phyloP scores from a whole-genome alignment of 2,113 vertebrate genomes.

The Podarcis cretensis region DNA sequence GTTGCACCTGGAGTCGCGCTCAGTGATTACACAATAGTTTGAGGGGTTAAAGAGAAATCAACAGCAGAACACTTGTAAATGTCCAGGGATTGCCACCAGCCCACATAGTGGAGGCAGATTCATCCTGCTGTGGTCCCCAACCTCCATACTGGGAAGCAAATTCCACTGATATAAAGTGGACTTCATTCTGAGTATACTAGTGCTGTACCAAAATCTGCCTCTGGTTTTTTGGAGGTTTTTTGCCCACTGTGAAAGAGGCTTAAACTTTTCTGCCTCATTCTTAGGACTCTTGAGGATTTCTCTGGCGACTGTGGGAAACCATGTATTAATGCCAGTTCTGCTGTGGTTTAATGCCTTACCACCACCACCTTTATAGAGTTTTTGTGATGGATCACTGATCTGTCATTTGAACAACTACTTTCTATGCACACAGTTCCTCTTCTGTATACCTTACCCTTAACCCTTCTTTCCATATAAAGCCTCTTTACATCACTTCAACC shows the following conservation, averaged over 20 bases:
- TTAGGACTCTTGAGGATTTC: too few relatives aligned
- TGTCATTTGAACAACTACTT: neutral
- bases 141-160: neutral
- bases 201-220: too few relatives aligned
- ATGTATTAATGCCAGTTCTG: neutral
- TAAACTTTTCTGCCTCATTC: too few relatives aligned
- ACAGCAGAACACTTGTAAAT: neutral
- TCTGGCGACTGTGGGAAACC: neutral
- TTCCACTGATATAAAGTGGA: neutral
- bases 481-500: fast-evolving
- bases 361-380: too few relatives aligned
- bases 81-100: neutral
- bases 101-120: neutral
- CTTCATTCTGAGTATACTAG: neutral
- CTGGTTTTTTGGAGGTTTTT: too few relatives aligned
- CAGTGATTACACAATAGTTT: neutral
- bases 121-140: neutral
- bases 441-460: neutral
- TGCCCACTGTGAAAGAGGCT: too few relatives aligned
- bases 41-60: neutral
- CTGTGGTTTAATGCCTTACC: too few relatives aligned
- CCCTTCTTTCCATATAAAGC: neutral
- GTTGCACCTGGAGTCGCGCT: neutral
- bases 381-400: neutral
- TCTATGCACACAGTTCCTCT: neutral